phyloP scores from a whole-genome alignment of 2,797 vertebrate genomes.

The Crax fasciolata region DNA sequence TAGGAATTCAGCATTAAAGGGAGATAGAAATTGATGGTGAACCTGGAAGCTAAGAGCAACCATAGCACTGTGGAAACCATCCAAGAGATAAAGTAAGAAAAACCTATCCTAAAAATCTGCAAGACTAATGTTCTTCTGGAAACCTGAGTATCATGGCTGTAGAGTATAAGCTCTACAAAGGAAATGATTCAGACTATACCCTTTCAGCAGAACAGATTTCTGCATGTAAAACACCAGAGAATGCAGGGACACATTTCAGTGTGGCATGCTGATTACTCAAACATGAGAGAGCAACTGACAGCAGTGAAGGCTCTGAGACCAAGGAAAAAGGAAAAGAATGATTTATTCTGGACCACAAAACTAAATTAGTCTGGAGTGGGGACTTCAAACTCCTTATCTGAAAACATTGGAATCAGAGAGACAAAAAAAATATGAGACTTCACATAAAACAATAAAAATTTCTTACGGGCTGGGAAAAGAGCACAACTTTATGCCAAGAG shows the following conservation, averaged over 20 bases:
- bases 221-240: neutral
- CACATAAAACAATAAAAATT: neutral
- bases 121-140: neutral
- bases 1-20: neutral
- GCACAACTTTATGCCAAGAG: neutral
- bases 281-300: neutral
- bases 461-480: neutral
- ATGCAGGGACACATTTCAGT: neutral
- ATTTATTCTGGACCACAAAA: neutral
- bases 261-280: neutral
- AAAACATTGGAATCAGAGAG: neutral
- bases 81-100: neutral
- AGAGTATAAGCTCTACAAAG: neutral
- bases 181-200: neutral
- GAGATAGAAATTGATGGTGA: neutral
- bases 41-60: neutral
- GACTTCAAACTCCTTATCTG: neutral
- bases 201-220: neutral
- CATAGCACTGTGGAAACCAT: neutral
- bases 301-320: neutral
- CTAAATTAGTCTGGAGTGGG: neutral
- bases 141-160: neutral
- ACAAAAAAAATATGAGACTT: neutral
- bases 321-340: neutral
- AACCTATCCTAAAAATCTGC: neutral